These are phyloP conservation scores for Parazoanthus darwini DNA, from an alignment of 92 coral and sea anemone genomes.

Conservation along the genomic window DNA sequence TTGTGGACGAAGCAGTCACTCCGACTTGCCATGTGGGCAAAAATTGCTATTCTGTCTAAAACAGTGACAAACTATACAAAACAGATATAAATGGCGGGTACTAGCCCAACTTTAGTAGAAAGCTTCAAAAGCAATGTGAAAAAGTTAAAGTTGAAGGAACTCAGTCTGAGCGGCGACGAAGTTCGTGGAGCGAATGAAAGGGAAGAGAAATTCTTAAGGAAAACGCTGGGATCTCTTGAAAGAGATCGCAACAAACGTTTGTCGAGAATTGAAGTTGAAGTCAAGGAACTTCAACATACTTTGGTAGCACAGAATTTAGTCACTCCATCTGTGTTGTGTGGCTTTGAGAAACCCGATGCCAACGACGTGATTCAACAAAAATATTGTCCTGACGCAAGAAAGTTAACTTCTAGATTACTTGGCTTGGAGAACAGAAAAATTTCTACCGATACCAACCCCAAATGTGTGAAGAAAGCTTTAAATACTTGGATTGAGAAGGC, in stretches of 20 bases:
- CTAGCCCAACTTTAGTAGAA: background rate
- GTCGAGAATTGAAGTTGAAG: conserved; percentile 9
- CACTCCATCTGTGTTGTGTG: background rate
- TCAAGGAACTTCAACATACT: background rate
- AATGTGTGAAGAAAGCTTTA: background rate
- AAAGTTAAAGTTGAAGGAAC: background rate
- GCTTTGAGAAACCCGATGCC: background rate
- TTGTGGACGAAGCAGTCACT: background rate
- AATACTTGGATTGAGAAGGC: conserved; percentile 19
- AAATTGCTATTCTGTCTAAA: background rate
- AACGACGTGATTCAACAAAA: background rate
- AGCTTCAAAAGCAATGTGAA: conserved; percentile 15
- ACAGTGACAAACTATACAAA: background rate
- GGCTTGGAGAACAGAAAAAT: background rate
- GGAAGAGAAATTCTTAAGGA: conserved; percentile 14
- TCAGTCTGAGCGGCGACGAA: background rate
- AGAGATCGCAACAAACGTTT: background rate
- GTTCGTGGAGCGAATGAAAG: background rate
- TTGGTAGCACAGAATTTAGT: background rate
- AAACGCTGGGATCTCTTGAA: conserved; percentile 9
- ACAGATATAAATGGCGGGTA: background rate
- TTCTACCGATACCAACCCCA: background rate
- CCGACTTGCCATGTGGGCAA: background rate
- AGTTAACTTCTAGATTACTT: background rate
- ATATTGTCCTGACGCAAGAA: background rate